Evolutionary conservation across 2,113 vertebrate species (phyloP).

Genomic region (Setophaga petechia): DNA sequence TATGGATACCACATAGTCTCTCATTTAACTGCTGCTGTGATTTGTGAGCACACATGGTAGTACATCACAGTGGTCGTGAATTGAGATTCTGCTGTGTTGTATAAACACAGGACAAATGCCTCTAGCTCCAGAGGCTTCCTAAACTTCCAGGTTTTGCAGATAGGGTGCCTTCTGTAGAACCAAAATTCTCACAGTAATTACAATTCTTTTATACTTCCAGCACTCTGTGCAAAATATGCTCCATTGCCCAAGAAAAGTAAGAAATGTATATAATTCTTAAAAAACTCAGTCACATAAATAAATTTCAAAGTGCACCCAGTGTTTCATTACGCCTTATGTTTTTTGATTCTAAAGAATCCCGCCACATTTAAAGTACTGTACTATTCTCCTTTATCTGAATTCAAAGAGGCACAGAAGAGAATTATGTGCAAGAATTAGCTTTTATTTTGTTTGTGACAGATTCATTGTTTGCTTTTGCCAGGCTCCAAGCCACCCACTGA

Average conservation of each 20-base stretch:
- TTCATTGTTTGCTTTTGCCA: slow-evolving; percentile 41
- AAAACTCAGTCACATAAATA: not conserved
- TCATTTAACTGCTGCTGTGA: not conserved
- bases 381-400: not conserved
- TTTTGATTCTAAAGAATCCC: not conserved
- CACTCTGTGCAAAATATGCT: not conserved
- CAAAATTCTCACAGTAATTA: not conserved
- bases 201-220: not conserved
- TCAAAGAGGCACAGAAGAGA: not conserved
- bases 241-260: not conserved
- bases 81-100: not conserved
- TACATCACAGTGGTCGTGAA: not conserved
- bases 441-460: slow-evolving; percentile 22
- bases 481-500: slow-evolving; percentile 17
- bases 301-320: not conserved
- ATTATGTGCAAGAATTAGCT: slow-evolving; percentile 6
- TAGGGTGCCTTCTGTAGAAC: not conserved
- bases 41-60: not conserved
- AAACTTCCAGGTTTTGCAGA: not conserved
- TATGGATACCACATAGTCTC: not conserved
- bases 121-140: not conserved
- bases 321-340: not conserved
- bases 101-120: not conserved
- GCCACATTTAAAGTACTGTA: not conserved
- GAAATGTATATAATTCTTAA: not conserved